These are phyloP conservation scores for Dryoscopus gambensis DNA, from an alignment of 2,113 vertebrate genomes.

Conservation along the genomic window DNA sequence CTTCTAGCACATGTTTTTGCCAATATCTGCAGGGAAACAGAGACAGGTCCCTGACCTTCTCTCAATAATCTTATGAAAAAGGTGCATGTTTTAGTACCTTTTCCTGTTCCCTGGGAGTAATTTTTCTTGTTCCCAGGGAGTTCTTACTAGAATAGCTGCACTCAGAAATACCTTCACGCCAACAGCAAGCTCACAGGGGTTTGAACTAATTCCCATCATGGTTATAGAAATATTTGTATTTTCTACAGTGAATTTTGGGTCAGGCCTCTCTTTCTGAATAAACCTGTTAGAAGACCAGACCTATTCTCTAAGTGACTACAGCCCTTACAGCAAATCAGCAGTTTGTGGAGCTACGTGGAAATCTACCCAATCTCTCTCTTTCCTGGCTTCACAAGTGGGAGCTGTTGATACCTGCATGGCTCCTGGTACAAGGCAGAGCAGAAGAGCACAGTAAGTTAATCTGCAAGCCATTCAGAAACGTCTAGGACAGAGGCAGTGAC, in stretches of 20 bases:
- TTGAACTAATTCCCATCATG: background rate
- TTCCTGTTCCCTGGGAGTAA: background rate
- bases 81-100: background rate
- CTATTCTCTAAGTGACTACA: background rate
- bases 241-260: background rate
- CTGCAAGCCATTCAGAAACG: background rate
- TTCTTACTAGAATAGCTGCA: background rate
- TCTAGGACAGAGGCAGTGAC: background rate
- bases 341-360: slow-evolving; percentile 2
- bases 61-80: background rate
- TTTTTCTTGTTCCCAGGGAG: background rate
- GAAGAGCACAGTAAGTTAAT: slow-evolving; percentile 36
- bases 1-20: background rate
- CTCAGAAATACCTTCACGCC: background rate
- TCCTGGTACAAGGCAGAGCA: slow-evolving; percentile 14
- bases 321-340: slow-evolving; percentile 44
- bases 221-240: background rate
- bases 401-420: slow-evolving; percentile 30
- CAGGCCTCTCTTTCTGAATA: background rate
- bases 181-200: background rate
- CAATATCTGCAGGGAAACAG: background rate
- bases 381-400: slow-evolving; percentile 35
- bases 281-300: background rate
- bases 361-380: slow-evolving; percentile 20
- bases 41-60: background rate